These are phyloP conservation scores for Phocides pigmalion DNA, from an alignment of 1,140 invertebrate genomes.

Conservation along the genomic window DNA sequence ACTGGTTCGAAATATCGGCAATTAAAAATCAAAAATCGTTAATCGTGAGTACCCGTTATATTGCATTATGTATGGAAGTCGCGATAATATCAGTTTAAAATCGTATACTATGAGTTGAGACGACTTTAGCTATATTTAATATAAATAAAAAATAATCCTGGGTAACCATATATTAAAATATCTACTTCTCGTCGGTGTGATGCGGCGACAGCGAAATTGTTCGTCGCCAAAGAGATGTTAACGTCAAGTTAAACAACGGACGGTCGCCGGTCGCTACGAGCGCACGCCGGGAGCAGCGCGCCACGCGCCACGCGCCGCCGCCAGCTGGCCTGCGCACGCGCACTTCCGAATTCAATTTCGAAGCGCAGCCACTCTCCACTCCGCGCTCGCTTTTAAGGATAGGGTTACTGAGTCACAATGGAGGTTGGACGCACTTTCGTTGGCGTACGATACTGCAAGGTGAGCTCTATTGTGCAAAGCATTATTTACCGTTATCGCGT, in stretches of 20 bases:
- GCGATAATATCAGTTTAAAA: no score
- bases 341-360: slow-evolving; percentile 49
- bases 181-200: neutral
- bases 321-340: slow-evolving; percentile 20
- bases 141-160: neutral
- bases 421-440: slow-evolving; percentile 38
- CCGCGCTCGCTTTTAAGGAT: slow-evolving; percentile 26
- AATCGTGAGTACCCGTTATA: no score
- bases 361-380: no score
- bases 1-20: no score
- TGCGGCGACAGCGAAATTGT: neutral
- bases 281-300: neutral
- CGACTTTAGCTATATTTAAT: neutral
- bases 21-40: no score
- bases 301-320: neutral
- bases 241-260: slow-evolving; percentile 10
- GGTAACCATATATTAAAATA: neutral
- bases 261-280: neutral
- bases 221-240: neutral
- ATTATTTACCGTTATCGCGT: neutral
- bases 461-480: slow-evolving; percentile 19
- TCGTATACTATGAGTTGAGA: no score
- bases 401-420: slow-evolving; percentile 34
- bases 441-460: slow-evolving; percentile 15
- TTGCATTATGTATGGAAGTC: no score